Conservation (phyloP, 2,797 vertebrate species). For the Pseudochromis fuscus region DNA sequence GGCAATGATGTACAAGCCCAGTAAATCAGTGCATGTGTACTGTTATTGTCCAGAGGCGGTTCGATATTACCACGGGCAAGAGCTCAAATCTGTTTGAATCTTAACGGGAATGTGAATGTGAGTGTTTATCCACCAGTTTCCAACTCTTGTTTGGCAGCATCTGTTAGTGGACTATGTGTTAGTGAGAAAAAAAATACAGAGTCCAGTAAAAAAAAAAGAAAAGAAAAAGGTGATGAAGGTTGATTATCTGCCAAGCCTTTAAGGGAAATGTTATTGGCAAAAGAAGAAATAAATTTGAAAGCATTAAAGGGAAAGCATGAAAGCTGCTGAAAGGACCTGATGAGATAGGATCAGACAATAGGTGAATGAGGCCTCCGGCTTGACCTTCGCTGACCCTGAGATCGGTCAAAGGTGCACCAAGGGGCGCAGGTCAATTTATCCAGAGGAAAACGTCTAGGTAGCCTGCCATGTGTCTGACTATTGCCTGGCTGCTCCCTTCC, state of each 20-base stretch:
- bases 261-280: constrained; percentile 3
- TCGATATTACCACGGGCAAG: constrained; percentile 15
- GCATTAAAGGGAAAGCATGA: background rate
- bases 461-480: constrained; percentile 50
- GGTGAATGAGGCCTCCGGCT: constrained; percentile 34
- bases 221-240: background rate
- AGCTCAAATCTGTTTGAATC: background rate
- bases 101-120: background rate
- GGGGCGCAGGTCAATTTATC: constrained; percentile 53
- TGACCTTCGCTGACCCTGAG: constrained; percentile 46
- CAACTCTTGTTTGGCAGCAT: background rate
- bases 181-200: background rate
- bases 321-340: constrained; percentile 52
- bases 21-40: constrained; percentile 11
- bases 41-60: constrained; percentile 45
- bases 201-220: background rate
- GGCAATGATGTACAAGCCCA: constrained; percentile 19
- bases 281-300: constrained; percentile 7
- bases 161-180: background rate
- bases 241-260: constrained; percentile 16
- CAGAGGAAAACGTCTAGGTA: constrained; percentile 45
- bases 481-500: constrained; percentile 47
- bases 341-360: constrained; percentile 63
- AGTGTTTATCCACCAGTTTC: constrained; percentile 12
- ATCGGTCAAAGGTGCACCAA: constrained; percentile 53